These are phyloP conservation scores for Tenthredo distinguenda DNA, from an alignment of 2,888 invertebrate genomes.

Conservation along the genomic window DNA sequence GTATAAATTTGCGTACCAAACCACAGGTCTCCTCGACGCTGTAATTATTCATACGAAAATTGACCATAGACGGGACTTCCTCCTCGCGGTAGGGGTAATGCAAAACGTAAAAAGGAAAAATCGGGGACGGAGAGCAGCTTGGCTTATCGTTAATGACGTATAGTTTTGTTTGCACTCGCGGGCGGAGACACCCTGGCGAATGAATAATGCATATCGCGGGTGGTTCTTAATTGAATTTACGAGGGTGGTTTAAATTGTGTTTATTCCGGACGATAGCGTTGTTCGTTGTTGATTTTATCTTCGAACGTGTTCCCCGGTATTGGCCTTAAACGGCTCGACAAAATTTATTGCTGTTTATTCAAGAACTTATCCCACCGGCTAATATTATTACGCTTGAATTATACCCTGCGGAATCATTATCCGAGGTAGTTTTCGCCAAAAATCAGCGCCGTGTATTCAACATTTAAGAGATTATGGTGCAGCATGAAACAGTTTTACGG, in stretches of 20 bases:
- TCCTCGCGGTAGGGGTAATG: background rate
- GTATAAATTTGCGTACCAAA: background rate
- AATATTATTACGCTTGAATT: constrained; percentile 21
- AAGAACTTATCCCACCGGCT: constrained; percentile 45
- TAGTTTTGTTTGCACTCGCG: constrained; percentile 53
- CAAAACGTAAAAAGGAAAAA: background rate
- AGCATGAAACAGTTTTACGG: background rate
- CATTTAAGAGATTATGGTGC: background rate
- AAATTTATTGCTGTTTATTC: constrained; percentile 48
- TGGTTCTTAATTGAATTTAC: constrained; percentile 55
- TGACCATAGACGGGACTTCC: background rate
- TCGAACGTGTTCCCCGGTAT: constrained; percentile 48
- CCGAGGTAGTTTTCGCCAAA: background rate
- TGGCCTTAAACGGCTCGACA: constrained; percentile 45
- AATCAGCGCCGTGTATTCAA: background rate
- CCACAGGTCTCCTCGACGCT: background rate
- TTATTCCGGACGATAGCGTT: constrained; percentile 53
- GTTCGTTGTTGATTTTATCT: constrained; percentile 51
- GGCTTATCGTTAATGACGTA: constrained; percentile 55
- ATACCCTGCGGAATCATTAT: background rate
- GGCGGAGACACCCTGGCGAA: constrained; percentile 47
- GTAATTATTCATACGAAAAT: constrained; percentile 3
- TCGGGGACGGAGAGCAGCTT: constrained; percentile 1
- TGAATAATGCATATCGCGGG: constrained; percentile 54
- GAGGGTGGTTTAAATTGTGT: constrained; percentile 55